phyloP scores from a whole-genome alignment of 1,140 invertebrate genomes.

The Drosophila eugracilis region DNA sequence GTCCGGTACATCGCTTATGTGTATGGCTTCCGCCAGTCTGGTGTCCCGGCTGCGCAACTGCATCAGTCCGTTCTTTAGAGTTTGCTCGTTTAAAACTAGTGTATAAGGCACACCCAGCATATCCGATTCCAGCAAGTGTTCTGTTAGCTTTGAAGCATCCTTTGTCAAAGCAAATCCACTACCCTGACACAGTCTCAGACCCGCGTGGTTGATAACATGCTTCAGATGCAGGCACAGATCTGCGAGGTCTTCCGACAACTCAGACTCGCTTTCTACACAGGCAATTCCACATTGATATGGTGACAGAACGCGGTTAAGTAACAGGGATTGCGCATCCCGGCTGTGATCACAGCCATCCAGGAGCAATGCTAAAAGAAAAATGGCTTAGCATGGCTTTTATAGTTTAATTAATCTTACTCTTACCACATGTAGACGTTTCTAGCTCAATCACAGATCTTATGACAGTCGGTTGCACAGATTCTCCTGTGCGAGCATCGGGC shows the following conservation, averaged over 20 bases:
- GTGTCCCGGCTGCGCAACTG: conserved; percentile 90
- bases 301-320: conserved; percentile 89
- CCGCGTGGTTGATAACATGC: conserved; percentile 85
- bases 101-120: conserved; percentile 85
- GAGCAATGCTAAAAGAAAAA: conserved; percentile 49
- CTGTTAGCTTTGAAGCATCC: conserved; percentile 3
- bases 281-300: conserved; percentile 87
- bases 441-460: conserved; percentile 72
- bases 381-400: neutral
- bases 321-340: conserved; percentile 76
- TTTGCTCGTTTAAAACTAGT: conserved; percentile 87
- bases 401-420: neutral
- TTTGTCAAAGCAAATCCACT: conserved; percentile 21
- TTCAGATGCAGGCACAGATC: conserved; percentile 86
- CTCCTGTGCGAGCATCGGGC: conserved; percentile 51
- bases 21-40: conserved; percentile 86
- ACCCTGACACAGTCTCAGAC: conserved; percentile 79
- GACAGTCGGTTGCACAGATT: conserved; percentile 41
- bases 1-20: conserved; percentile 78
- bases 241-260: conserved; percentile 74
- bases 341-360: conserved; percentile 72
- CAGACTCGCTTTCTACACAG: conserved; percentile 27
- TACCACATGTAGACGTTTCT: conserved; percentile 65
- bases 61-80: conserved; percentile 90
- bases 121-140: conserved; percentile 80